Percentiles rank a stretch among this genome's conserved stretches.
Conservation (phyloP, 2,113 vertebrate genomes). For the Bucco capensis region DNA sequence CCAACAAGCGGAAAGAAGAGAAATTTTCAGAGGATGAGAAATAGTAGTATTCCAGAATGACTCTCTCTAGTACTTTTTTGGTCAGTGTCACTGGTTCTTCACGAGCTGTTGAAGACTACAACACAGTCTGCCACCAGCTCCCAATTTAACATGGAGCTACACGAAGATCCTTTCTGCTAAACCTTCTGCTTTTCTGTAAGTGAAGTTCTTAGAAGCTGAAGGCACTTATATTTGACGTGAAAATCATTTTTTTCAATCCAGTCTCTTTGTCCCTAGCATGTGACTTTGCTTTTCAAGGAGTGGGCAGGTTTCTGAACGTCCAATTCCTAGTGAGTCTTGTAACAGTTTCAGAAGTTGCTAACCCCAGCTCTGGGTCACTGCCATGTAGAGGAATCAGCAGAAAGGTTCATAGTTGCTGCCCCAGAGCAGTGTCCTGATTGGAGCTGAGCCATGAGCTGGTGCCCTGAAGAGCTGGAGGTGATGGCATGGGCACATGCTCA, state of each 20-base stretch:
- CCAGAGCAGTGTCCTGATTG: neutral
- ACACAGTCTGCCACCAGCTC: neutral
- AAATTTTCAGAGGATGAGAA: neutral
- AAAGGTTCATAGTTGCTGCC: neutral
- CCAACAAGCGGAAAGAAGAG: neutral
- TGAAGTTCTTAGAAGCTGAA: neutral
- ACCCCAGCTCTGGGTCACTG: neutral
- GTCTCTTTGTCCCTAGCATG: neutral
- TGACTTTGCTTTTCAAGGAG: neutral
- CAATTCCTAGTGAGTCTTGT: neutral
- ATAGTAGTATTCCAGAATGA: neutral
- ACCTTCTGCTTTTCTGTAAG: neutral
- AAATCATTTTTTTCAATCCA: neutral
- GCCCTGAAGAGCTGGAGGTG: neutral
- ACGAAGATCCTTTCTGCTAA: neutral
- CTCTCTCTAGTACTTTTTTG: neutral
- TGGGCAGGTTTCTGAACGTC: neutral
- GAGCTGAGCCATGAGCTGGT: accelerated
- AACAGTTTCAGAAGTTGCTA: neutral
- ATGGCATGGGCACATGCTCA: accelerated
- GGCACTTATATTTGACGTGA: neutral
- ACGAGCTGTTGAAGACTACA: neutral
- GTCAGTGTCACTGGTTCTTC: neutral
- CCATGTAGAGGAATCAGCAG: accelerated
- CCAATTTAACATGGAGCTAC: neutral